Conservation (phyloP, 2,797 vertebrate genomes). For the Knipowitschia caucasica region DNA sequence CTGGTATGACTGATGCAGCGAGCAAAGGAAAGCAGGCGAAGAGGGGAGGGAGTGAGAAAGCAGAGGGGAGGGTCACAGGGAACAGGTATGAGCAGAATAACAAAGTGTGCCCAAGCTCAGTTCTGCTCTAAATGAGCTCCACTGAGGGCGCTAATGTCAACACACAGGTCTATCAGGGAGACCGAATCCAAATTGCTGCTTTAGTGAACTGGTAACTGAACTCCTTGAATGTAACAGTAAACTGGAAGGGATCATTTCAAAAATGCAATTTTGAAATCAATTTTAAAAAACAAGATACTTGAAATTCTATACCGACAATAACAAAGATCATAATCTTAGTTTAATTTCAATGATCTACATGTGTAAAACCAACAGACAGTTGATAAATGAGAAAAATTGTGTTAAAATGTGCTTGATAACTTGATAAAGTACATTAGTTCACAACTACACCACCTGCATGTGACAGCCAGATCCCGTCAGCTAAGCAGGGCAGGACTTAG, state of each 20-base stretch:
- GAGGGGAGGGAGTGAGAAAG: background rate
- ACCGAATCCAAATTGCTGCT: background rate
- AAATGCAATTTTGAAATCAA: too few species aligned
- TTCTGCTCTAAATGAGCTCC: conserved; percentile 47
- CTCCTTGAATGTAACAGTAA: background rate
- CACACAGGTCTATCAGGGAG: conserved; percentile 31
- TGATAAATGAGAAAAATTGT: too few species aligned
- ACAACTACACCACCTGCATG: too few species aligned
- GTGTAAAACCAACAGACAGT: too few species aligned
- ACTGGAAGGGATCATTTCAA: background rate
- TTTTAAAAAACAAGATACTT: background rate
- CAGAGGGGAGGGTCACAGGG: conserved; percentile 14
- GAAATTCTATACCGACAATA: background rate
- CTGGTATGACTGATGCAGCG: conserved; percentile 61
- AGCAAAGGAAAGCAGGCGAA: background rate
- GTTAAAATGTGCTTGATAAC: too few species aligned
- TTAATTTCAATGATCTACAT: too few species aligned
- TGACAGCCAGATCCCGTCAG: too few species aligned
- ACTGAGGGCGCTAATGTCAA: conserved; percentile 46
- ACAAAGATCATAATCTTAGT: too few species aligned
- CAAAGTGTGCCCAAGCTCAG: conserved; percentile 41
- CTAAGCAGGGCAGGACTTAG: too few species aligned
- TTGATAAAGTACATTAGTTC: too few species aligned
- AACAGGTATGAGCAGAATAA: conserved; percentile 64
- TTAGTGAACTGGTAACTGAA: background rate